Evolutionary conservation across 2,888 invertebrate species (phyloP).

Genomic region (Gisinianus flammeolus): DNA sequence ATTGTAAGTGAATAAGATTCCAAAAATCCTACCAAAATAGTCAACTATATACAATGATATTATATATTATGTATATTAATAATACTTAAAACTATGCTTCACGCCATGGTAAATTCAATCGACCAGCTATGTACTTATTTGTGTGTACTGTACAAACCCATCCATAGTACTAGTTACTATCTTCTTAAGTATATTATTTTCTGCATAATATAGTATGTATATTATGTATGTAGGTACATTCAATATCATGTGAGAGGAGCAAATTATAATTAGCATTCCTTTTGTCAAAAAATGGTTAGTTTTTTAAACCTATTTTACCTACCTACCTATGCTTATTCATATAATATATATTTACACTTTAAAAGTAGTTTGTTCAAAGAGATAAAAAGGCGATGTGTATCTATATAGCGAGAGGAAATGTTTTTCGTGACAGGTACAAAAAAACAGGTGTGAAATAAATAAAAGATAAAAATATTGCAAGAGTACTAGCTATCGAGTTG

Average conservation of each 20-base stretch:
- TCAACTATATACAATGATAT: not conserved
- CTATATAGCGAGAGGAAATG: not conserved
- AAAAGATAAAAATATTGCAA: constrained; percentile 4
- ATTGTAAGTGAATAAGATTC: not conserved
- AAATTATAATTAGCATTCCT: constrained; percentile 20
- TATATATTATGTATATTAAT: not conserved
- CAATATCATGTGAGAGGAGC: constrained; percentile 41
- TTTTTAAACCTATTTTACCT: constrained; percentile 7
- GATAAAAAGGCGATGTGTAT: not conserved
- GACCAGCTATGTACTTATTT: constrained; percentile 16
- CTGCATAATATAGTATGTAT: constrained; percentile 1
- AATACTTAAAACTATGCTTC: constrained; percentile 26
- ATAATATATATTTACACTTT: too few relatives aligned
- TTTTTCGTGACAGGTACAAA: constrained; percentile 14
- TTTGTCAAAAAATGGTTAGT: not conserved
- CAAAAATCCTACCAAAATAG: constrained; percentile 4
- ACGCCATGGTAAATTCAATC: constrained; percentile 35
- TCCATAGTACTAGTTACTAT: not conserved
- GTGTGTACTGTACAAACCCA: not conserved
- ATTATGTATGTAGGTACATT: constrained; percentile 39
- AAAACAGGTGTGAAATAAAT: constrained; percentile 18
- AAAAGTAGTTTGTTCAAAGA: not conserved
- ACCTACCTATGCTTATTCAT: too few relatives aligned
- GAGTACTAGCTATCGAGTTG: too few relatives aligned
- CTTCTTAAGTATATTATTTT: constrained; percentile 10